Conservation (phyloP, 64 coral and sea anemone genomes). For the Dendronephthya gigantea region DNA sequence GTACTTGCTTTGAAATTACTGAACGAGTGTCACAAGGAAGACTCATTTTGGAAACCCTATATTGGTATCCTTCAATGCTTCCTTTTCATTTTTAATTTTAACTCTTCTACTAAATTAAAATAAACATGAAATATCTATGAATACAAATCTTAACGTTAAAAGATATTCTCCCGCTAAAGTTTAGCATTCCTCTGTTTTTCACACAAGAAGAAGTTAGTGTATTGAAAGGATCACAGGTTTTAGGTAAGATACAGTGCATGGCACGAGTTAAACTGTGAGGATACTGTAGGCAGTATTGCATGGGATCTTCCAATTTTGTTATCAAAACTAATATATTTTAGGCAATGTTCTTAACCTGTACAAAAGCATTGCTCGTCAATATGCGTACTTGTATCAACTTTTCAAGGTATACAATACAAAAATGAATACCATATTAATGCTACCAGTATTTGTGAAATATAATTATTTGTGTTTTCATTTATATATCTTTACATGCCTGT, state of each 20-base stretch:
- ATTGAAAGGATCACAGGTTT: conserved; percentile 62
- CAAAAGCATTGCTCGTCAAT: conserved; percentile 82
- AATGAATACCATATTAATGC: too few species aligned
- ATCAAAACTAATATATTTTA: conserved; percentile 20
- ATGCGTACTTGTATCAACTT: conserved; percentile 77
- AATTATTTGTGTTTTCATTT: not conserved
- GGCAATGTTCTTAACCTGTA: conserved; percentile 72
- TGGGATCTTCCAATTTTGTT: not conserved
- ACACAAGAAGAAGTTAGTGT: conserved; percentile 52
- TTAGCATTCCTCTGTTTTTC: conserved; percentile 76
- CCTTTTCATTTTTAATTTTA: not conserved
- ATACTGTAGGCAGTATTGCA: too few species aligned
- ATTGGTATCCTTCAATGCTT: conserved; percentile 74
- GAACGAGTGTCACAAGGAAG: conserved; percentile 52
- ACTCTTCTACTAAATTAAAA: not conserved
- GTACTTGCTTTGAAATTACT: conserved; percentile 63
- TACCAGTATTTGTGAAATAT: not conserved
- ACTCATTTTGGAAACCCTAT: conserved; percentile 88
- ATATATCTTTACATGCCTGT: not conserved
- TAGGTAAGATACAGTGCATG: conserved; percentile 25
- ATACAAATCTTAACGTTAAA: not conserved
- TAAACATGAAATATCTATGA: too few species aligned
- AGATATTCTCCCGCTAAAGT: conserved; percentile 73
- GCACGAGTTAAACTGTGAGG: too few species aligned
- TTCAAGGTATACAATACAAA: conserved; percentile 26